These are phyloP conservation scores for Belgica antarctica DNA, from an alignment of 2,888 invertebrate species.

Conservation along the genomic window DNA sequence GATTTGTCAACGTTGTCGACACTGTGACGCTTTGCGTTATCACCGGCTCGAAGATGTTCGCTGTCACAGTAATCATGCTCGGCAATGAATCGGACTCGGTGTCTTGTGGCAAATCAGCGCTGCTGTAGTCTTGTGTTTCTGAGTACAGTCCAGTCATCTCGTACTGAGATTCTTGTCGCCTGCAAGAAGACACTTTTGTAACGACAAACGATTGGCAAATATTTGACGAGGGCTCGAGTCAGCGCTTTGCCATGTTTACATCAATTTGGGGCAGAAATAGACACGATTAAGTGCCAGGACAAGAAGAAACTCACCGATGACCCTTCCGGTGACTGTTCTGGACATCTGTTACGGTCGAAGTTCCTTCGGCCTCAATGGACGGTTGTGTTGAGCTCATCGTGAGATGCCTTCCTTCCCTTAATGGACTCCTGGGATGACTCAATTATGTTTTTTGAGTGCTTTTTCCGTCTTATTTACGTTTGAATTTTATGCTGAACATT, in stretches of 20 bases:
- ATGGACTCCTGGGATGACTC: background rate
- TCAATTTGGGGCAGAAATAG: background rate
- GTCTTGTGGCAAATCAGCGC: conserved; percentile 55
- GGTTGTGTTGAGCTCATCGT: conserved; percentile 9
- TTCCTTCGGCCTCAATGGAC: background rate
- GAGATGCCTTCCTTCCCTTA: background rate
- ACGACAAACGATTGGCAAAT: too few species aligned
- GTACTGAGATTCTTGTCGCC: conserved; percentile 85
- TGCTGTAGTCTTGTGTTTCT: conserved; percentile 65
- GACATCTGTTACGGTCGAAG: background rate
- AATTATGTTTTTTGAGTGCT: background rate
- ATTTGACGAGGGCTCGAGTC: background rate
- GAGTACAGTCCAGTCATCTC: conserved; percentile 84
- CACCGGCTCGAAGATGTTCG: conserved; percentile 51
- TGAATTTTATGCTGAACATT: conserved; percentile 35
- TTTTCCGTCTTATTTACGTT: conserved; percentile 17
- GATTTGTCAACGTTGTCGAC: conserved; percentile 44
- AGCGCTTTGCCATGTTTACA: too few species aligned
- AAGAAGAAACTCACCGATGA: conserved; percentile 33
- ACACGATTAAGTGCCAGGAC: background rate
- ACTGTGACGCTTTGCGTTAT: conserved; percentile 42
- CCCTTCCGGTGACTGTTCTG: conserved; percentile 37
- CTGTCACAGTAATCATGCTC: conserved; percentile 51
- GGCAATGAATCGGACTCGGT: conserved; percentile 57
- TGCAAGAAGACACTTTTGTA: too few species aligned